phyloP scores from a whole-genome alignment of 2,888 invertebrate species.

The Polymixis lichenea region DNA sequence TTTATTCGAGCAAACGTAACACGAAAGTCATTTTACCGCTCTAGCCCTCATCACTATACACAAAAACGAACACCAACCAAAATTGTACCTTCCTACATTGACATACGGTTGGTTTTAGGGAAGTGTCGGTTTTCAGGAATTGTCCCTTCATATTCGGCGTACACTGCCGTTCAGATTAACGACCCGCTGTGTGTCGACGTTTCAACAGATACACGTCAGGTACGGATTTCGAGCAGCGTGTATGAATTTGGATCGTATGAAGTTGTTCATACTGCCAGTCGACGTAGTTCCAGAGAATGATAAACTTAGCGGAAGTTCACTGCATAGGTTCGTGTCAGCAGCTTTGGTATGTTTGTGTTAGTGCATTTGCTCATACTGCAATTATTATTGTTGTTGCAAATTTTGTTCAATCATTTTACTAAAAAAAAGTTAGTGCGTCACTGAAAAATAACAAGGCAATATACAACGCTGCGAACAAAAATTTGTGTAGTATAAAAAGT shows the following conservation, averaged over 20 bases:
- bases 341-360: background rate
- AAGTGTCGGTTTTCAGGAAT: constrained; percentile 3
- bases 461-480: background rate
- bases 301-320: background rate
- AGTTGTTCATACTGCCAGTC: constrained; percentile 5
- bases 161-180: constrained; percentile 60
- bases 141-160: constrained; percentile 38
- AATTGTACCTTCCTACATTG: background rate
- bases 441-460: background rate
- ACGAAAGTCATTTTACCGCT: constrained; percentile 47
- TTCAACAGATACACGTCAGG: constrained; percentile 42
- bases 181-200: constrained; percentile 39
- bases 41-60: constrained; percentile 19
- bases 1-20: constrained; percentile 35
- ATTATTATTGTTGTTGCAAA: background rate
- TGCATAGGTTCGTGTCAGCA: background rate
- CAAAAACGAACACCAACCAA: background rate
- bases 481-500: background rate
- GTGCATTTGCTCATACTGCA: background rate
- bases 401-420: background rate
- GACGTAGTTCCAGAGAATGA: constrained; percentile 12
- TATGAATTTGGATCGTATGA: constrained; percentile 35
- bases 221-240: constrained; percentile 33
- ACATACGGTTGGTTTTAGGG: constrained; percentile 30
- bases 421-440: background rate